Evolutionary conservation across 2,797 vertebrate genomes (phyloP), one percentile per base, ranked within the genome.

Genomic region (Dromococcyx pavoninus): DNA sequence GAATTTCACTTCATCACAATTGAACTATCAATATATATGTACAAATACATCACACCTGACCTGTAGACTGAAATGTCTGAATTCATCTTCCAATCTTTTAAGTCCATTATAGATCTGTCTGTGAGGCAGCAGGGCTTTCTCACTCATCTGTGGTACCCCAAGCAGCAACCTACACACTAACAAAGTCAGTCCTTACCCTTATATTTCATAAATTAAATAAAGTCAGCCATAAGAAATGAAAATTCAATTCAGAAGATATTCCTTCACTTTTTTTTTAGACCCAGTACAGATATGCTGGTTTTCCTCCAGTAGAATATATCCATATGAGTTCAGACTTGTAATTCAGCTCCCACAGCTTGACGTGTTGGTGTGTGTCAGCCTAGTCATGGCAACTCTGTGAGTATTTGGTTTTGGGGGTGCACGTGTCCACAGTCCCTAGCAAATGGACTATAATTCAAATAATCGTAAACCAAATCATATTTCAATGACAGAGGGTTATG

Each of bases 311-410:
- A 28, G 46, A 84, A 48, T 4, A 30, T 9, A 70, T 22, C 64
- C 54, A 8, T 22, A 25, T 32, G 65, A 86, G n/a, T 44, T 84
- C 62, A 84, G 70, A 51, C 23, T 17, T 24, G 2, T 3, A 78
- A 43, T 13, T 91, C 76, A 86, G 27, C 64, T 89, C 57, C 33
- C 4, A 7, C 65, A 83, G 64, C 0, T 4, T 54, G 75, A 43
- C 28, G 9, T 1, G 1, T 9, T 74, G 75, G 79, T 50, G 28
- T 2, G 56, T 54, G 28, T 23, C 27, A 16, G 61, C 72, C 80
- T 61, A 46, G 65, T 8, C 35, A 48, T 0, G 70, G 70, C 66
- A 87, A 4, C 69, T 43, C 24, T 0, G 0, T 3, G 1, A 1
- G 2, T 2, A 48, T 1, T 2, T 24, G 24, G 30, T 23, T 62